A percentile compares a stretch with the other conserved stretches of the same genome.
Evolutionary conservation across 2,888 invertebrate genomes (phyloP).

Genomic region (Ecliptopera silaceata): DNA sequence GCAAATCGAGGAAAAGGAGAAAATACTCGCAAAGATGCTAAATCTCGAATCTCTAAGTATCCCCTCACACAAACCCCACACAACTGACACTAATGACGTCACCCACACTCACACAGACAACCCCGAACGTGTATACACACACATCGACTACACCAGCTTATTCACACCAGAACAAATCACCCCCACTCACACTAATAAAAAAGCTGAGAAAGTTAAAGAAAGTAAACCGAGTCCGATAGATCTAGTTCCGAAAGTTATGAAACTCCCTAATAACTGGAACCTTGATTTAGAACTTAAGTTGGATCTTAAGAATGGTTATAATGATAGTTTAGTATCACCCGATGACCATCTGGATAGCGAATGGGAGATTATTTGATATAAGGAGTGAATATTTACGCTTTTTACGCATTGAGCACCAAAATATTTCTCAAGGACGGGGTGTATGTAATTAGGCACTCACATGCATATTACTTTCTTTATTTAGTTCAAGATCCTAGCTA

Average conservation of each 20-base stretch:
- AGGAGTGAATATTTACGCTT: conserved; percentile 1
- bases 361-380: conserved; percentile 74
- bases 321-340: conserved; percentile 60
- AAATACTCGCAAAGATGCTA: conserved; percentile 86
- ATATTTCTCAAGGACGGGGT: too few species aligned
- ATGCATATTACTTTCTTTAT: too few species aligned
- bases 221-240: conserved; percentile 41
- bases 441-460: too few species aligned
- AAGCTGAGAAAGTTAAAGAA: conserved; percentile 25
- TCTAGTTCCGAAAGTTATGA: conserved; percentile 74
- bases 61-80: conserved; percentile 33
- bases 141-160: conserved; percentile 1
- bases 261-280: conserved; percentile 84
- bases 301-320: conserved; percentile 59
- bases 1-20: conserved; percentile 89
- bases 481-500: too few species aligned
- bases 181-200: conserved; percentile 5
- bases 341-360: conserved; percentile 71
- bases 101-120: conserved; percentile 19
- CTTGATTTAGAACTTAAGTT: conserved; percentile 74
- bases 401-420: background rate
- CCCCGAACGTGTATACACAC: conserved; percentile 13
- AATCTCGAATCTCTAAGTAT: conserved; percentile 83
- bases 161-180: conserved; percentile 10
- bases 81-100: conserved; percentile 1